Evolutionary conservation across 2,888 invertebrate genomes (phyloP), one percentile per base, ranked within the genome.

Genomic region (Venustoraphidia nigricollis): DNA sequence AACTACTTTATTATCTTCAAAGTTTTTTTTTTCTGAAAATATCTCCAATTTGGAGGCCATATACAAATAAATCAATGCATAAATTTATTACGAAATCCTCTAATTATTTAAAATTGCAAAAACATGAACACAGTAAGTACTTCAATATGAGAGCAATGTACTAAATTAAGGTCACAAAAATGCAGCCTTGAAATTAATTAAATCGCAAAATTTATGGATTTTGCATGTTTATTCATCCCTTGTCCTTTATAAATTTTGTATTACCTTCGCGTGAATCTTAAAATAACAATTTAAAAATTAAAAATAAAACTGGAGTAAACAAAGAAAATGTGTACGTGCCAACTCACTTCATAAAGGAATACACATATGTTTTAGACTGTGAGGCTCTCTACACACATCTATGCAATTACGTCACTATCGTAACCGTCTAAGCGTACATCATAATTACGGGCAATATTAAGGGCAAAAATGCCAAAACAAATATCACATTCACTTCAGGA

Each of bases 151-250:
- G 47, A 41, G 47, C 47, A 47, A 48, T 45, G 44, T 10, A 48
- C 44, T 44, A 13, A 39, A 48, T 45, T 48, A 48, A 48, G 48
- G 45, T 48, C 47, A 47, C 17, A 47, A 37, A 10, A 42, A 40
- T 34, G 17, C 36, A 45, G 38, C 37, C 42, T 42, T 42, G 42
- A 42, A 17, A 17, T 42, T 42, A 42, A 6, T 27, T 27, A 27
- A 27, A 27, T 5, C 27, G 27, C 27, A 6, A 5, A 5, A 27
- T 6, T 27, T 27, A 27, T 27, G 6, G 27, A 27, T 27, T 27
- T 27, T 27, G 6, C 27, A 27, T 27, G 27, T 27, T 27, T 27
- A 27, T 27, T 27, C 27, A 27, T 27, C 27, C 27, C 27, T 27
- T 27, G 27, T 27, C 27, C 27, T 27, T 27, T 6, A 27, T 6